Evolutionary conservation across 2,888 invertebrate genomes (phyloP), one percentile per base, ranked within the genome.

Genomic region (Zeuzera pyrina): DNA sequence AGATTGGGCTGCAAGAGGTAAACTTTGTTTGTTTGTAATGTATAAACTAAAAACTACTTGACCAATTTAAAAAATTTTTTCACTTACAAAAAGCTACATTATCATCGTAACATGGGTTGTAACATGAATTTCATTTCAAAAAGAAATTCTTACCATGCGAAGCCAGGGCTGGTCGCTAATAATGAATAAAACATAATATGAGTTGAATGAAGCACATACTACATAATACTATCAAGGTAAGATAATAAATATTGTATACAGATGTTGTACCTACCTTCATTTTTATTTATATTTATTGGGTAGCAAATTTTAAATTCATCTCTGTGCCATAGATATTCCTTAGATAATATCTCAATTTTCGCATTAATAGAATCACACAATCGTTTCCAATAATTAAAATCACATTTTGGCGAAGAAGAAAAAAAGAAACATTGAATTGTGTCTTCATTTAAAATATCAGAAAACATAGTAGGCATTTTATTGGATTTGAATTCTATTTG

Each of bases 361-460:
- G 43, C 40, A 47, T 81, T 78, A 5, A 83, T 39, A 12, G 52
- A 39, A 22, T 47, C 35, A 41, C 68, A 67, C 15, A 74, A 39
- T 8, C 54, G 28, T 41, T 63, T 50, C n/a, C 61, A 64, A 28
- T 86, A 73, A 22, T 61, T 52, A 31, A 61, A 64, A n/a, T 72
- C 49, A 8, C 59, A 45, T 32, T 73, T 69, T 35, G 76, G 60
- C 35, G 81, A 58, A 31, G 78, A 65, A n/a, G 88, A 88, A 70
- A 90, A 93, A 45, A 93, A 65, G 42, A 84, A 88, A 68, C 92
- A 92, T 61, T 92, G 91, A 15, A 94, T 83, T 45, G 88, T 89
- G 71, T 94, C 93, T 44, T 93, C 93, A 57, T 87, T 88, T 22
- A n/a, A n/a, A n/a, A n/a, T n/a, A n/a, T n/a, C n/a, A n/a, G n/a